Conservation (phyloP, 2,888 invertebrate genomes). For the Macrophya annulata region DNA sequence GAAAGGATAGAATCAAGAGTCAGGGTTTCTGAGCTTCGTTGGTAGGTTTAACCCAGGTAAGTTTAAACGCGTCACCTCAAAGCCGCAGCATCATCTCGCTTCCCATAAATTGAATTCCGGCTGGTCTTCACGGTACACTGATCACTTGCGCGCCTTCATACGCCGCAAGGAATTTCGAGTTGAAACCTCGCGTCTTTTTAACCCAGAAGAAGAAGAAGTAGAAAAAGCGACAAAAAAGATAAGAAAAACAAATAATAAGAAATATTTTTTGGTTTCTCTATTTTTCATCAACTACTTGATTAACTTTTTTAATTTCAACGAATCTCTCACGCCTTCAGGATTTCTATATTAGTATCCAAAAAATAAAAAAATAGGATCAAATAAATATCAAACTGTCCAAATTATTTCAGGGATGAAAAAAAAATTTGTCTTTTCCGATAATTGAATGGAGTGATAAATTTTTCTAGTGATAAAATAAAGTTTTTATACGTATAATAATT, state of each 20-base stretch:
- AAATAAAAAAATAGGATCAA: no score
- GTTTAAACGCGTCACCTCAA: slow-evolving; percentile 51
- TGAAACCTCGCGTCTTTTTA: not conserved
- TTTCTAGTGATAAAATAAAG: no score
- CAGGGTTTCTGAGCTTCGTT: not conserved
- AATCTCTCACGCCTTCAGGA: no score
- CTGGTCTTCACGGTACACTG: slow-evolving; percentile 52
- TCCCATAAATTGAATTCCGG: slow-evolving; percentile 53
- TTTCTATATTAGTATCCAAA: no score
- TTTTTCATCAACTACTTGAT: not conserved
- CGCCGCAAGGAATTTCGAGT: slow-evolving; percentile 30
- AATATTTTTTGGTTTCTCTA: not conserved
- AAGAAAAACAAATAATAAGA: not conserved
- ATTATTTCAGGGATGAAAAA: no score
- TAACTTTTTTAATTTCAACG: no score
- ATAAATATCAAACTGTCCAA: no score
- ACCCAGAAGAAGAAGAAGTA: not conserved
- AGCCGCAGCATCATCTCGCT: slow-evolving; percentile 51
- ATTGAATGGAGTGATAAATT: no score
- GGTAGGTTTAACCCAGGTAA: not conserved
- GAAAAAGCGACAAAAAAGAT: not conserved
- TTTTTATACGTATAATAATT: not conserved
- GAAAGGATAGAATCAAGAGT: slow-evolving; percentile 17
- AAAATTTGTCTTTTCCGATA: no score
- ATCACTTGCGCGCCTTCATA: slow-evolving; percentile 41